Conservation (phyloP, 2,113 vertebrate species). For the Etheostoma spectabile region DNA sequence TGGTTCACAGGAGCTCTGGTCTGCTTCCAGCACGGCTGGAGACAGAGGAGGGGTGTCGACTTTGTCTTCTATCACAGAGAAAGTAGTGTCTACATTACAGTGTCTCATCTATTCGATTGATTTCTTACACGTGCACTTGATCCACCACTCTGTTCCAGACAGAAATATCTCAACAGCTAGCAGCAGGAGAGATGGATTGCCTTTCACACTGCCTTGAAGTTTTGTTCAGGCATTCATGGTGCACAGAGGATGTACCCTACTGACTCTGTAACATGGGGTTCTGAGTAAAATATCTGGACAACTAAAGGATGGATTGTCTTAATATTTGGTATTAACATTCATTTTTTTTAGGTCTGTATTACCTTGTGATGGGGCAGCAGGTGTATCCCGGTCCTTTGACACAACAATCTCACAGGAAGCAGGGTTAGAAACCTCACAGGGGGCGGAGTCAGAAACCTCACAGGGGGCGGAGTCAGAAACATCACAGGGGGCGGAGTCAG, state of each 20-base stretch:
- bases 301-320: background rate
- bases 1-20: constrained; percentile 18
- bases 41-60: constrained; percentile 13
- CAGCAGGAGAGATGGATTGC: background rate
- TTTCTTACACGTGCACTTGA: background rate
- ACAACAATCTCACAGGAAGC: background rate
- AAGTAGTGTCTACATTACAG: background rate
- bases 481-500: constrained; percentile 9
- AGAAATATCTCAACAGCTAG: background rate
- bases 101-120: background rate
- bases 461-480: background rate
- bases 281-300: background rate
- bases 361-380: constrained; percentile 51
- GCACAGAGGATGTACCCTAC: background rate
- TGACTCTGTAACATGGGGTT: background rate
- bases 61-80: constrained; percentile 22
- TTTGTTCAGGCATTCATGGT: background rate
- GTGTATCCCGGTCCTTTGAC: background rate
- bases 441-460: too few species aligned
- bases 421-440: constrained; percentile 6
- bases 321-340: background rate
- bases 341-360: background rate
- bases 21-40: background rate
- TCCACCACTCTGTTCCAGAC: background rate
- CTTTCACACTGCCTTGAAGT: background rate